These are phyloP conservation scores for Microhierax caerulescens DNA, from an alignment of 2,797 vertebrate genomes.

Conservation along the genomic window DNA sequence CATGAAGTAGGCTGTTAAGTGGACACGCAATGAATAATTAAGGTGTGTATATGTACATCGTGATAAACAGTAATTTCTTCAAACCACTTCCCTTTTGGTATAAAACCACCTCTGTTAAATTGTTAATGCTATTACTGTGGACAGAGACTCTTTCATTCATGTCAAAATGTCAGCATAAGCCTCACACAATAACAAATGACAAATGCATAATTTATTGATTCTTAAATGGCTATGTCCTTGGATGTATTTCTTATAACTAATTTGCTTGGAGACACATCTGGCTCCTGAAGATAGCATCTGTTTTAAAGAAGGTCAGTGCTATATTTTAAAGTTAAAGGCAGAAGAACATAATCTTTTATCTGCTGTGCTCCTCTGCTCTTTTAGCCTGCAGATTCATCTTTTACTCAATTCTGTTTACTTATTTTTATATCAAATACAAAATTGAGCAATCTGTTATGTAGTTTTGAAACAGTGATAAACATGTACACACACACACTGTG, in stretches of 20 bases:
- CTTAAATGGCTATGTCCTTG: constrained; percentile 76
- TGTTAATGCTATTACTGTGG: constrained; percentile 73
- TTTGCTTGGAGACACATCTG: constrained; percentile 77
- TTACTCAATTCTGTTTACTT: not conserved
- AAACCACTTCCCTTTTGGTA: constrained; percentile 49
- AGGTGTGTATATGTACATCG: constrained; percentile 63
- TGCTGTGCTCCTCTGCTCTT: constrained; percentile 1
- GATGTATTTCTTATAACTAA: constrained; percentile 75
- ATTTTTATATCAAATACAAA: constrained; percentile 34
- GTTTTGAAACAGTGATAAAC: not conserved
- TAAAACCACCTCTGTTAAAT: constrained; percentile 73
- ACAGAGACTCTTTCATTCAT: constrained; percentile 60
- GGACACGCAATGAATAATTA: constrained; percentile 69
- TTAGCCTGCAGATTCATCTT: constrained; percentile 22
- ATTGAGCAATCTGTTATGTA: not conserved
- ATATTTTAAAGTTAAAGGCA: constrained; percentile 61
- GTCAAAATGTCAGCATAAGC: constrained; percentile 70
- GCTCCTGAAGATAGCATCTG: constrained; percentile 63
- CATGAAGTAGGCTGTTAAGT: constrained; percentile 50
- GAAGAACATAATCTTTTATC: constrained; percentile 49
- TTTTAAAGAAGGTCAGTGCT: constrained; percentile 71
- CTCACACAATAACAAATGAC: constrained; percentile 72
- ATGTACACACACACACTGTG: not conserved
- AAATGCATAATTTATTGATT: constrained; percentile 81
- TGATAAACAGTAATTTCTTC: constrained; percentile 68